Percentiles rank a stretch among this genome's conserved stretches.
Conservation (phyloP, 2,888 invertebrate genomes). For the Colletes collaris region DNA sequence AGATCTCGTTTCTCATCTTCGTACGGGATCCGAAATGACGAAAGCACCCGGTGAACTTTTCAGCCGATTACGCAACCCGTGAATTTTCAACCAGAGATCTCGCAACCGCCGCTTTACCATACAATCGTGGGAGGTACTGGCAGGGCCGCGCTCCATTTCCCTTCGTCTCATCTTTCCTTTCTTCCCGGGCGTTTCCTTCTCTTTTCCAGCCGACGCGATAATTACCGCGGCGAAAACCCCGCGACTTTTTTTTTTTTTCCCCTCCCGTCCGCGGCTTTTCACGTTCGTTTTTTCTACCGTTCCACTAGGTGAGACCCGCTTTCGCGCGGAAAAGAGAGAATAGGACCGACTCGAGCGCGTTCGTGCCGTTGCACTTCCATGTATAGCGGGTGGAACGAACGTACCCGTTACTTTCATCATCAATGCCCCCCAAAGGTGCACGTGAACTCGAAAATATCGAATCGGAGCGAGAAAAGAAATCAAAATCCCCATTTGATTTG, state of each 20-base stretch:
- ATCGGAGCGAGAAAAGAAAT: too few relatives aligned
- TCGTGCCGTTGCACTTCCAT: background rate
- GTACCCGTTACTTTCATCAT: background rate
- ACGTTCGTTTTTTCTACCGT: slow-evolving; percentile 13
- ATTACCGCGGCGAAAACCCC: slow-evolving; percentile 39
- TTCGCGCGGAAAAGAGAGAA: slow-evolving; percentile 26
- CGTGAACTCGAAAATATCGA: too few relatives aligned
- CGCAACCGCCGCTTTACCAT: slow-evolving; percentile 67
- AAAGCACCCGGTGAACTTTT: slow-evolving; percentile 16
- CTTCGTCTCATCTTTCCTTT: slow-evolving; percentile 51
- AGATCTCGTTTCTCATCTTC: background rate
- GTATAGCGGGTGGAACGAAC: background rate
- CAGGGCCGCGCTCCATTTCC: slow-evolving; percentile 61
- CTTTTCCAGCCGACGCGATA: slow-evolving; percentile 29
- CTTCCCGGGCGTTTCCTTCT: slow-evolving; percentile 13
- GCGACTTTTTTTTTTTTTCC: background rate
- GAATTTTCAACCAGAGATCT: slow-evolving; percentile 37
- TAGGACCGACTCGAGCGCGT: slow-evolving; percentile 2
- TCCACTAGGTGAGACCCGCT: slow-evolving; percentile 36
- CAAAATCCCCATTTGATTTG: too few relatives aligned
- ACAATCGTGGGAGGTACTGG: slow-evolving; percentile 74
- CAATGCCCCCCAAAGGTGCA: too few relatives aligned
- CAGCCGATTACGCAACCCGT: background rate
- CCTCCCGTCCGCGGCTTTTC: slow-evolving; percentile 2
- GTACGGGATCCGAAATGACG: slow-evolving; percentile 15